Base-by-base conservation (phyloP, 1,140 invertebrate species). In the Drosophila willistoni region DNA sequence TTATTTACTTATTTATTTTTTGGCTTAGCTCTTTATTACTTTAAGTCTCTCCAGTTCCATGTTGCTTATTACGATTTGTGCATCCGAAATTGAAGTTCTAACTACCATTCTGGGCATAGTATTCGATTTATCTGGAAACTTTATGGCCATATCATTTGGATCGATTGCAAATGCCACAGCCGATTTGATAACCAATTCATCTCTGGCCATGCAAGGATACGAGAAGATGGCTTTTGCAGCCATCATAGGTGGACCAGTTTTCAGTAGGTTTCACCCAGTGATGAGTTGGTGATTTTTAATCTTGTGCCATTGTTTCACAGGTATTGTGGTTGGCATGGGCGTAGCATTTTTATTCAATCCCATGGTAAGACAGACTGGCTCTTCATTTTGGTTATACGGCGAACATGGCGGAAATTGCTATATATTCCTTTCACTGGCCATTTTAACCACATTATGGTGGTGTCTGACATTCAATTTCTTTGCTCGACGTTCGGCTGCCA, bases 181-280 rank as follows among this genome's bases (percentile, higher is more conserved):
- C 17, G 82, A 86, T 33, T 29, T 81, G 10, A 70, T 85, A 36
- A 56, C 75, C 9, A 85, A 85, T 34, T 25, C 68, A 9, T 57
- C 61, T 3, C 17, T 85, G 34, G 67, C 78, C 1, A 2, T 78
- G 44, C 62, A 78, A 33, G 81, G 81, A n/a, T 85, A 85, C 17
- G 82, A 73, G 1, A 61, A 67, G n/a, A 85, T 85, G 81, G 77
- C 74, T 1, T 85, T 81, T 60, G 81, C 81, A 3, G 77, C 77
- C 9, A 62, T 63, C 0, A 59, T 85, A 7, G 66, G 74, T 0
- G 65, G 68, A 10, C 74, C 82, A 7, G 25, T 85, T 5, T 78
- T 85, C 22, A 51, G 81, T 85, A 62, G 54, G 36, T 44, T 25
- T 5, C 6, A 29, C 7, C 29, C 29, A 6, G 29, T 29, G 29